Evolutionary conservation across 2,888 invertebrate genomes (phyloP).

Genomic region (Polydrusus cervinus): DNA sequence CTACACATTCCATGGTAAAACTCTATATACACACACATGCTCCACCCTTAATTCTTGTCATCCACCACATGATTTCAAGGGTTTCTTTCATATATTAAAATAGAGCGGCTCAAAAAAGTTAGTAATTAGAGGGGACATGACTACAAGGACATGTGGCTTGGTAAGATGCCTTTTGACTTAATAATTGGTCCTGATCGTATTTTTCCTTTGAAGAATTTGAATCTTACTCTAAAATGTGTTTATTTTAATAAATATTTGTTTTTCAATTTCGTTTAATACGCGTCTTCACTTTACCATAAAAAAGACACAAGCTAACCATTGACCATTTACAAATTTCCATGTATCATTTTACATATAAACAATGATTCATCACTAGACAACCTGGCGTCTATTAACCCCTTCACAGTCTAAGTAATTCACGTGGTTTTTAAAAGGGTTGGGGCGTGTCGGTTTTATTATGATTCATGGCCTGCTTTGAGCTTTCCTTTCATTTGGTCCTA

Average conservation of each 20-base stretch:
- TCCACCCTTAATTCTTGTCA: conserved; percentile 28
- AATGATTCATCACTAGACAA: conserved; percentile 30
- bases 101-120: conserved; percentile 33
- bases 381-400: conserved; percentile 28
- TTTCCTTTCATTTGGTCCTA: conserved; percentile 17
- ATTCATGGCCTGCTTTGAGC: conserved; percentile 23
- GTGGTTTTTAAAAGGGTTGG: conserved; percentile 22
- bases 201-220: neutral
- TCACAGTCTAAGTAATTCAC: neutral
- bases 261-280: too few relatives aligned
- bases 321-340: neutral
- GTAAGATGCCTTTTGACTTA: conserved; percentile 32
- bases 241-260: too few relatives aligned
- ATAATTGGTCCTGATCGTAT: conserved; percentile 2
- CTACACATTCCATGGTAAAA: too few relatives aligned
- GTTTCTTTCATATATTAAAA: conserved; percentile 31
- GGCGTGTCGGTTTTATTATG: conserved; percentile 32
- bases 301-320: neutral
- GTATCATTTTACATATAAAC: neutral
- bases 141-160: conserved; percentile 29
- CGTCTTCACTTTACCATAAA: too few relatives aligned
- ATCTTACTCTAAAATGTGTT: too few relatives aligned
- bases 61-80: neutral
- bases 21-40: neutral
- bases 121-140: conserved; percentile 33